A percentile compares a stretch with the other conserved stretches of the same genome.
phyloP scores from a whole-genome alignment of 2,888 invertebrate species.

The Ectobius pallidus region DNA sequence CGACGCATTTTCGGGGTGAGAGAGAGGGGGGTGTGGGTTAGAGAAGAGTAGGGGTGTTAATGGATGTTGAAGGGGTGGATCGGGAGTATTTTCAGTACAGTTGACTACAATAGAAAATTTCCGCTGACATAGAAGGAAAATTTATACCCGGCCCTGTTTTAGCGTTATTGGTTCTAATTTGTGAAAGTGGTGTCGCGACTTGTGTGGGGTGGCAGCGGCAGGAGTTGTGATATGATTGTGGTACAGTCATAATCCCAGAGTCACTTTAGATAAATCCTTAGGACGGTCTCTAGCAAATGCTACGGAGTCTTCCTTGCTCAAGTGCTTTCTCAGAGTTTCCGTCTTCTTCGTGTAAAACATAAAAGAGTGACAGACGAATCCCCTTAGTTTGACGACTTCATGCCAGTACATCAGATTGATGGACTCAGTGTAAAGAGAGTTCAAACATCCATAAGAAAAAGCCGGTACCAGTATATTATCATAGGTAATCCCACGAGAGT shows the following conservation, averaged over 20 bases:
- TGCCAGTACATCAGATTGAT: too few species aligned
- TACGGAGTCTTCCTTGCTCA: too few species aligned
- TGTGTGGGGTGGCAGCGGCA: neutral
- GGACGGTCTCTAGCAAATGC: too few species aligned
- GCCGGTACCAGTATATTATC: too few species aligned
- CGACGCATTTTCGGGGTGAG: conserved; percentile 9
- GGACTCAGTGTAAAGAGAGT: too few species aligned
- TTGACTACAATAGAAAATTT: conserved; percentile 27
- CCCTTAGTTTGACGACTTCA: too few species aligned
- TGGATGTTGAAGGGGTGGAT: conserved; percentile 20
- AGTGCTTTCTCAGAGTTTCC: too few species aligned
- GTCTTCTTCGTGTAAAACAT: too few species aligned
- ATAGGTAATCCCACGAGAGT: too few species aligned
- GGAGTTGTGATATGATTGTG: neutral
- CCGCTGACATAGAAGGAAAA: conserved; percentile 34
- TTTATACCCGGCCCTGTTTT: conserved; percentile 33
- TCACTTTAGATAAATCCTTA: neutral
- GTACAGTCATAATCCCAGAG: neutral
- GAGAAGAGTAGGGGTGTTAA: conserved; percentile 23
- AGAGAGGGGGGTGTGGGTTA: neutral
- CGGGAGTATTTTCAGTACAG: conserved; percentile 23
- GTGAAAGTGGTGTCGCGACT: conserved; percentile 33
- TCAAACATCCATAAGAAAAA: too few species aligned
- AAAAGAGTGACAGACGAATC: too few species aligned
- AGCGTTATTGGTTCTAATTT: conserved; percentile 40